Base-by-base conservation (phyloP, 2,888 invertebrate genomes). In the Eulithis prunata region DNA sequence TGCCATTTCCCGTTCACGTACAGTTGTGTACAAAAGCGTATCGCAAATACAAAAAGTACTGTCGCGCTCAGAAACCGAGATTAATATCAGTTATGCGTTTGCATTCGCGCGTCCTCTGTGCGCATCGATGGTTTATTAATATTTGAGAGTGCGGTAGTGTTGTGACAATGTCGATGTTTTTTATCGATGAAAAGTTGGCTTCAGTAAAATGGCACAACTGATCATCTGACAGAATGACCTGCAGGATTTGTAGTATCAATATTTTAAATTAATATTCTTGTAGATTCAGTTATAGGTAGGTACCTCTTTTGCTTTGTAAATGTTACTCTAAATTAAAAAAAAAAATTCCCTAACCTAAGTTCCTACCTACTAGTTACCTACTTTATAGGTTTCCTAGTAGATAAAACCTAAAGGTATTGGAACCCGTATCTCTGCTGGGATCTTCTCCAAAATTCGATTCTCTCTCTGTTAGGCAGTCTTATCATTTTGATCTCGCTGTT, bases 91-190 rank as follows among this genome's bases (percentile, higher is more conserved):
- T 47, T 68, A 64, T 68, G 64, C 68, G 68, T 68, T 64, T 68
- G 68, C 64, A 68, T 61, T 67, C 68, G 67, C 67, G 67, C 57
- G 63, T 64, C 57, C 67, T 57, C 63, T n/a, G 61, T 57, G 54
- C 72, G 77, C 78, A 71, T 75, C 73, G 68, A 72, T 75, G 75
- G 68, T 65, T 72, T 75, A 76, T 75, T 77, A 78, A 77, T 77
- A 74, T 74, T 75, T 71, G 72, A 71, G 73, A 77, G 76, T 75
- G 73, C 65, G 59, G 32, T 65, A 62, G 65, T 57, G 62, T 11
- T 64, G 64, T 38, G 21, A 3, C 7, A 1, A 10, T 12, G 32
- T 59, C 56, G 60, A 62, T 68, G 21, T 14, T n/a, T 60, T 52
- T 38, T 54, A 58, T 64, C 57, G 57, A 64, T 59, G 49, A 57